Evolutionary conservation across 2,797 vertebrate species (phyloP).

Genomic region (Hyperoplus lanceolatus): DNA sequence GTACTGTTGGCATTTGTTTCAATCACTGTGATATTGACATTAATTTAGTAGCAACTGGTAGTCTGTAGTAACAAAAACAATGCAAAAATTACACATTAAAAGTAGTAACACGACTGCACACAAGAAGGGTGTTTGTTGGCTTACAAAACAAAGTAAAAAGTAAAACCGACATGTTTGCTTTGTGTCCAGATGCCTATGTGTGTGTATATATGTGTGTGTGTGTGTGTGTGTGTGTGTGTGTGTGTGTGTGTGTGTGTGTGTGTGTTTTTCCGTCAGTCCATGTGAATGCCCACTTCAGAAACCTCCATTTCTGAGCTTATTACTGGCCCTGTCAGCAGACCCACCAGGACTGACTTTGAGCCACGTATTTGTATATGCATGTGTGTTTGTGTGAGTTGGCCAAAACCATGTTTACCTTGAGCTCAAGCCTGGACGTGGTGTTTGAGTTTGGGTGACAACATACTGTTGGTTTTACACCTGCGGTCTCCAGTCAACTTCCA

Average conservation of each 20-base stretch:
- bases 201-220: background rate
- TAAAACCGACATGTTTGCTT: conserved; percentile 53
- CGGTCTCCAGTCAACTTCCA: conserved; percentile 39
- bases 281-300: conserved; percentile 13
- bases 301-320: conserved; percentile 34
- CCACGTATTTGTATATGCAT: conserved; percentile 15
- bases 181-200: conserved; percentile 32
- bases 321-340: conserved; percentile 23
- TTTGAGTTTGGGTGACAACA: conserved; percentile 55
- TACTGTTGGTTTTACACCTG: conserved; percentile 52
- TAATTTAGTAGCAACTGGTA: background rate
- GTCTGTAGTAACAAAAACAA: background rate
- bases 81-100: background rate
- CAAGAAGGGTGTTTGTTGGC: background rate
- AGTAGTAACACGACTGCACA: background rate
- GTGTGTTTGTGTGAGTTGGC: conserved; percentile 27
- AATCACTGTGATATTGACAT: conserved; percentile 9
- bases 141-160: conserved; percentile 10
- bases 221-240: too few species aligned
- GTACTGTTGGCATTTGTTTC: background rate
- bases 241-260: background rate
- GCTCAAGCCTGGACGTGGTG: conserved; percentile 33
- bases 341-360: conserved; percentile 12
- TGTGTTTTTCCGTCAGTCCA: background rate
- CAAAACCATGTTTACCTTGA: conserved; percentile 59